phyloP scores from a whole-genome alignment of 1,140 invertebrate species.

The Lamellibrachia luymesi region DNA sequence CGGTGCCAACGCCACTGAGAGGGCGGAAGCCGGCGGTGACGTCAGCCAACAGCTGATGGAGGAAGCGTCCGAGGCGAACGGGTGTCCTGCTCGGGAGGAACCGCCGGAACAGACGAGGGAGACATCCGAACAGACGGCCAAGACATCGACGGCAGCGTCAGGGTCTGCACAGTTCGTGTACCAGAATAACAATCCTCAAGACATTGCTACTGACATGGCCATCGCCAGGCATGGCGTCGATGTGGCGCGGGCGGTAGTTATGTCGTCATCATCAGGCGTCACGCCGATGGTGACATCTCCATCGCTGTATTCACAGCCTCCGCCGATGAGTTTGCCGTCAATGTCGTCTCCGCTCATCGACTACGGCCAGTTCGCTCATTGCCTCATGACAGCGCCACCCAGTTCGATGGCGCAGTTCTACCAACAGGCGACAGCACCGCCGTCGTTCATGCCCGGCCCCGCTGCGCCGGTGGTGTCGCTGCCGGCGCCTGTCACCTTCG shows the following conservation, averaged over 20 bases:
- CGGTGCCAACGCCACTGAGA: not conserved
- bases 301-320: not conserved
- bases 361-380: not conserved
- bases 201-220: not conserved
- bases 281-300: not conserved
- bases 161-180: not conserved
- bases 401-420: not conserved
- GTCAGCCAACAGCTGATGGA: not conserved
- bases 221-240: not conserved
- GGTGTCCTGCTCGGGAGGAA: not conserved
- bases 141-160: too few species aligned
- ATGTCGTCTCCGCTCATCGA: conserved; percentile 5
- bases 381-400: not conserved
- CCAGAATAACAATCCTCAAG: conserved; percentile 1
- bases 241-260: not conserved
- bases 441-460: not conserved
- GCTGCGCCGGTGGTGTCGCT: not conserved
- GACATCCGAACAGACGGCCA: not conserved
- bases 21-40: not conserved
- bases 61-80: conserved; percentile 7
- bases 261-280: not conserved
- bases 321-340: conserved; percentile 3
- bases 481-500: not conserved
- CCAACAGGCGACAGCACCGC: conserved; percentile 15
- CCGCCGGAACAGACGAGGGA: not conserved